Percentiles rank a stretch among this genome's conserved stretches.
These are phyloP conservation scores for Magallana ariakensis DNA, from an alignment of 1,140 invertebrate species.

Conservation along the genomic window DNA sequence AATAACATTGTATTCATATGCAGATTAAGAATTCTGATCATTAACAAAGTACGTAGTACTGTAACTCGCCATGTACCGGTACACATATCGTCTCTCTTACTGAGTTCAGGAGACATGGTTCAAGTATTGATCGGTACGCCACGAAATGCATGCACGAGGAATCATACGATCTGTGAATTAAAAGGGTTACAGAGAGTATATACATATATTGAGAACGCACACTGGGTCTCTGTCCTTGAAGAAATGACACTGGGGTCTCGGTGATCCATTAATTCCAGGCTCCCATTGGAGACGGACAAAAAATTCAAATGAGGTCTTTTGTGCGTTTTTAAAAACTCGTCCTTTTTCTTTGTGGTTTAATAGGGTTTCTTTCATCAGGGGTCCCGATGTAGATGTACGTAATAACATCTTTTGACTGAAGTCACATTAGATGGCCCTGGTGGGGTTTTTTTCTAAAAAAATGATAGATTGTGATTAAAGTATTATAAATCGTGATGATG, in stretches of 20 bases:
- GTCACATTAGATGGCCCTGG: background rate
- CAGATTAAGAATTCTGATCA: background rate
- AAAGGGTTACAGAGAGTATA: background rate
- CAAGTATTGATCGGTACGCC: constrained; percentile 1
- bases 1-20: background rate
- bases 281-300: background rate
- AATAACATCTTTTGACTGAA: background rate
- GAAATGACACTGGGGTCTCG: background rate
- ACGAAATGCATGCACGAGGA: background rate
- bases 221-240: background rate
- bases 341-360: background rate
- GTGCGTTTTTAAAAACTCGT: background rate
- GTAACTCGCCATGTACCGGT: background rate
- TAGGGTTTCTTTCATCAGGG: background rate
- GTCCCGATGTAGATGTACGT: background rate
- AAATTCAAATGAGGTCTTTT: background rate
- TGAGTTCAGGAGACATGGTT: background rate
- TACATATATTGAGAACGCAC: background rate
- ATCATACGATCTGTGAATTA: background rate
- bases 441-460: too few species aligned
- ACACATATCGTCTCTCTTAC: background rate
- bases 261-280: background rate
- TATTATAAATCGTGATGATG: too few species aligned
- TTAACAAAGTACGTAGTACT: background rate
- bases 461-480: too few species aligned